phyloP scores from a whole-genome alignment of 2,797 vertebrate genomes.

The Premnoplex brunnescens region DNA sequence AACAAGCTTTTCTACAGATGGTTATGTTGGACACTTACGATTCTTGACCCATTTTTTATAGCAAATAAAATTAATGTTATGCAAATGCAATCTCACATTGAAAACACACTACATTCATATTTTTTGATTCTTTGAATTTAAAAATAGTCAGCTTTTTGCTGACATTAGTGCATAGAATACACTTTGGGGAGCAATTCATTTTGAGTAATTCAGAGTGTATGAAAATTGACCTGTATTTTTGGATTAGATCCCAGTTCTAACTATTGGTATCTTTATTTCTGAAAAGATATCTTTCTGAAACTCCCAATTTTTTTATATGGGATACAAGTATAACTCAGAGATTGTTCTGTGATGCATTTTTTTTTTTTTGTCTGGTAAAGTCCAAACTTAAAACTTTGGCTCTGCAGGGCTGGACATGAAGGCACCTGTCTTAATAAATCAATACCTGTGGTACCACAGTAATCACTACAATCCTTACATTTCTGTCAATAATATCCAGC shows the following conservation, averaged over 20 bases:
- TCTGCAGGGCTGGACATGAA: not conserved
- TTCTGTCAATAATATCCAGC: not conserved
- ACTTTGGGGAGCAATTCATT: not conserved
- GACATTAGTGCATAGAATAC: not conserved
- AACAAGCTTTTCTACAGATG: not conserved
- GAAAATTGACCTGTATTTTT: not conserved
- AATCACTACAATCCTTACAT: not conserved
- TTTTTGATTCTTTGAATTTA: not conserved
- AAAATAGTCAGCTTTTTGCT: not conserved
- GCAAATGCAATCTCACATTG: not conserved
- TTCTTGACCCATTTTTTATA: not conserved
- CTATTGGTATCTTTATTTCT: not conserved
- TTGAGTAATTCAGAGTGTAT: not conserved
- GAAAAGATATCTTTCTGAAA: not conserved
- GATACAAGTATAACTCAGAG: not conserved
- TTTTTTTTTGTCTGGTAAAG: not conserved
- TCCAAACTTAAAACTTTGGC: not conserved
- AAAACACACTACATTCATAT: not conserved
- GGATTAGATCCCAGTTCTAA: not conserved
- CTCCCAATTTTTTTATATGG: rapidly evolving
- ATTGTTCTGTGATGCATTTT: not conserved
- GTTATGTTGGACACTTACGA: not conserved
- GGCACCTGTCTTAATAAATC: not conserved
- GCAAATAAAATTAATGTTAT: not conserved
- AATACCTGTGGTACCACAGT: not conserved